Conservation (phyloP, 2,797 vertebrate species). For the Gymnoscopelus microlampas region DNA sequence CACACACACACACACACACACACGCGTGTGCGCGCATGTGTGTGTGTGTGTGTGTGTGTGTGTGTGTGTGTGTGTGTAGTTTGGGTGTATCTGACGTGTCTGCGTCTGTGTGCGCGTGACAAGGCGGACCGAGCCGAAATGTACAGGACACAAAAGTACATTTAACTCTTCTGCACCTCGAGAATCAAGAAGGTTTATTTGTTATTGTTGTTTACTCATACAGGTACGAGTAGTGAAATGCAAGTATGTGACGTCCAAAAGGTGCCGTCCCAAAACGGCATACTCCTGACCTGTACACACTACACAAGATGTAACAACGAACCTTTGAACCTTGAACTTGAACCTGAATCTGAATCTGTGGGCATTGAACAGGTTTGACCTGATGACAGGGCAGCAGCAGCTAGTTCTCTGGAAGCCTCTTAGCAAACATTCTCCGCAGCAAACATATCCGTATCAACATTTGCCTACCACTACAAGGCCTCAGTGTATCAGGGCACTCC, state of each 20-base stretch:
- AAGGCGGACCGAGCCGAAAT: background rate
- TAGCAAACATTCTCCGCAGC: background rate
- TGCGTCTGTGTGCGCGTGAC: background rate
- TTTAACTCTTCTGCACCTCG: no score
- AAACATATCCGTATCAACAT: background rate
- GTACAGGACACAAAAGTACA: background rate
- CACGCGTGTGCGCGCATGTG: conserved; percentile 10
- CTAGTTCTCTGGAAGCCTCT: background rate
- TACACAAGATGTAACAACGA: no score
- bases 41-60: background rate
- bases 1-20: no score
- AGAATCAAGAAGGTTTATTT: no score
- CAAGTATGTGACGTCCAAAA: no score
- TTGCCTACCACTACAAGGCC: background rate
- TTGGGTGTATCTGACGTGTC: background rate
- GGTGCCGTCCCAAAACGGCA: no score
- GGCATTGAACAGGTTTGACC: background rate
- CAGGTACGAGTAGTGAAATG: no score
- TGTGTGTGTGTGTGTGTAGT: conserved; percentile 10
- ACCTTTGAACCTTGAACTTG: no score
- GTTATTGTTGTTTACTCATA: no score
- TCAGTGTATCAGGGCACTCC: conserved; percentile 9
- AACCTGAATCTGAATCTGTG: no score
- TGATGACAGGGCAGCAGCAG: background rate
- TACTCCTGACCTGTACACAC: no score